Base-by-base conservation (phyloP, 1,140 invertebrate genomes). In the Aethina tumida region DNA sequence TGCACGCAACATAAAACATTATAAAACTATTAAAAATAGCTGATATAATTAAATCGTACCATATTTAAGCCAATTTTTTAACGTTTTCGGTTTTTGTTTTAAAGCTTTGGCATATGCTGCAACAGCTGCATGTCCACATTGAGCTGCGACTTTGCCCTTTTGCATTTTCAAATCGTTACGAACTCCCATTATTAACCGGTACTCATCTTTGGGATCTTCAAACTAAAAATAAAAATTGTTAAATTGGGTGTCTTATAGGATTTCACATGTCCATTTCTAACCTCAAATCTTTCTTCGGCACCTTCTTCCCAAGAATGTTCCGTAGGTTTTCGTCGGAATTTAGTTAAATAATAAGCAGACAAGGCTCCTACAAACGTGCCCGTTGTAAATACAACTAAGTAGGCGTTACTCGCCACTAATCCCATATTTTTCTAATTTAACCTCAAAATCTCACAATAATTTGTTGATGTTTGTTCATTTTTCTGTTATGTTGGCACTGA, bases 111-210 rank as follows among this genome's bases (percentile, higher is more conserved):
- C 74, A 54, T 84, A 91, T 2, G 81, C 86, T 27, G 74, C 75
- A 14, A 84, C 78, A 5, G 91, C 83, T 31, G 87, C 92, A 69
- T 96, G 92, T 25, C 81, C 75, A 69, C 90, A 94, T 62, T 94
- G 92, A 3, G 91, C 86, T 18, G 85, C 90, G 27, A 89, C 77
- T 71, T 96, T 96, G 9, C 92, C 92, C 72, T 91, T 94, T 12
- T 83, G 79, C 91, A 97, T 96, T 60, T 86, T 84, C 0, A 97
- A 66, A 59, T 97, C 91, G 56, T 76, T 88, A 55, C 90, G 69
- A 2, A 94, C 82, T 14, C 93, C 80, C 28, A 97, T 59, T 1
- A 93, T 81, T 60, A 96, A 64, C 68, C 91, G 92, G 40, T 74
- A 77, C 52, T 81, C 74, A 42, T 60, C 56, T 33, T 47, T 46